Evolutionary conservation across 2,888 invertebrate genomes (phyloP).

Genomic region (Drosophila testacea): DNA sequence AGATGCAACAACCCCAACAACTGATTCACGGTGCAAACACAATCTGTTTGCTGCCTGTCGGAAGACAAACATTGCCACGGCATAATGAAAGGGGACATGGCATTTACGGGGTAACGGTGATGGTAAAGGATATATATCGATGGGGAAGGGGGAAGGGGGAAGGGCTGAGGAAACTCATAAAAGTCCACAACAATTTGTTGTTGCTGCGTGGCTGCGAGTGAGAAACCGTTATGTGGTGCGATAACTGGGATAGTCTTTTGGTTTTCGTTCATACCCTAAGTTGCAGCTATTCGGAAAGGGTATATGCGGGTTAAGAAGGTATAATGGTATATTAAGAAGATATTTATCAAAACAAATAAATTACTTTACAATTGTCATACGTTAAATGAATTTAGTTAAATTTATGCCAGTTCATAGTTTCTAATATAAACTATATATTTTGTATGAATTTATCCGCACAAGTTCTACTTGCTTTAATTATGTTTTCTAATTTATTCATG

Average conservation of each 20-base stretch:
- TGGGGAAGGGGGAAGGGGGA: constrained; percentile 2
- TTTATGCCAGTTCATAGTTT: too few species aligned
- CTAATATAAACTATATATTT: too few species aligned
- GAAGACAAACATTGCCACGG: constrained; percentile 63
- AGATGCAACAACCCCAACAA: constrained; percentile 51
- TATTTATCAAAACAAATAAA: too few species aligned
- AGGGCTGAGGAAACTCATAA: constrained; percentile 68
- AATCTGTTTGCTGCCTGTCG: constrained; percentile 78
- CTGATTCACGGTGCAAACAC: constrained; percentile 51
- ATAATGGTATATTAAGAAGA: not conserved
- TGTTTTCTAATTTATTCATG: too few species aligned
- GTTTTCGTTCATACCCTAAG: constrained; percentile 37
- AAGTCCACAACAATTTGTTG: constrained; percentile 78
- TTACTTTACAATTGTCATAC: too few species aligned
- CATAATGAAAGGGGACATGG: constrained; percentile 17
- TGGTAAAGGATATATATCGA: not conserved
- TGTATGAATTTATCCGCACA: too few species aligned
- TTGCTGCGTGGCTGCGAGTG: constrained; percentile 41
- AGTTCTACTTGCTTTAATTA: too few species aligned
- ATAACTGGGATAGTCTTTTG: constrained; percentile 55
- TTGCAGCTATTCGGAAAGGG: constrained; percentile 32
- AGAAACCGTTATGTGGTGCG: constrained; percentile 61
- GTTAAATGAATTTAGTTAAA: too few species aligned
- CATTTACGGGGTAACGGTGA: constrained; percentile 16
- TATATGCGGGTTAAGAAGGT: constrained; percentile 1